These are phyloP conservation scores for Edolisoma coerulescens DNA, from an alignment of 2,113 vertebrate genomes.

Conservation along the genomic window DNA sequence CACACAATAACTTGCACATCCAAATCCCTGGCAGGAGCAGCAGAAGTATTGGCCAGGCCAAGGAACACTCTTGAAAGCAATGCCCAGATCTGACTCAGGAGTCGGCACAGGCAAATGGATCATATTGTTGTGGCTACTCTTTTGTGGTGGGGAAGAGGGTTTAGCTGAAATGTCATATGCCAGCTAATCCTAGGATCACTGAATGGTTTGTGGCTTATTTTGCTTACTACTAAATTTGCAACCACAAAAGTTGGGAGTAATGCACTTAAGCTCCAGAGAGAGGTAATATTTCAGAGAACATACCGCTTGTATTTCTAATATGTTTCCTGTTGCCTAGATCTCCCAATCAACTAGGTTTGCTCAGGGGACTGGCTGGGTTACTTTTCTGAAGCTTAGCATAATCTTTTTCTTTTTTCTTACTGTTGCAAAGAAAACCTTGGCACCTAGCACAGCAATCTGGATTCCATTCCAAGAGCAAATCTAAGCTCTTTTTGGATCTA, in stretches of 20 bases:
- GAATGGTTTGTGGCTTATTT: conserved; percentile 45
- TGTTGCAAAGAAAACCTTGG: conserved; percentile 39
- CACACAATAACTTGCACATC: neutral
- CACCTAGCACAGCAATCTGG: conserved; percentile 31
- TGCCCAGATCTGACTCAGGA: neutral
- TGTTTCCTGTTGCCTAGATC: conserved; percentile 41
- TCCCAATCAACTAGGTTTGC: conserved; percentile 15
- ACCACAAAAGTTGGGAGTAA: conserved; percentile 47
- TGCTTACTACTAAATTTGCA: conserved; percentile 51
- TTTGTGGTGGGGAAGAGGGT: neutral
- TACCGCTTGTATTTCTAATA: conserved; percentile 30
- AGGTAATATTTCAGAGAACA: conserved; percentile 52
- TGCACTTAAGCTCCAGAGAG: conserved; percentile 42
- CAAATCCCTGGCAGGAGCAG: neutral
- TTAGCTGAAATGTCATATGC: conserved; percentile 29
- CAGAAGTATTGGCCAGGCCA: neutral
- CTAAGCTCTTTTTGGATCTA: neutral
- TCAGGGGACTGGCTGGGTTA: neutral
- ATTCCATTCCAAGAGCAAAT: conserved; percentile 25
- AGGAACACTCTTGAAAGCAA: neutral
- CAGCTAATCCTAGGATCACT: conserved; percentile 30
- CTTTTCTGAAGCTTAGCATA: conserved; percentile 33
- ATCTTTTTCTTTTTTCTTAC: conserved; percentile 25
- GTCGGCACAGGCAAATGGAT: neutral
- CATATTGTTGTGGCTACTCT: neutral